Base-by-base conservation (phyloP, 1,140 invertebrate genomes). In the Calliopsis andreniformis region DNA sequence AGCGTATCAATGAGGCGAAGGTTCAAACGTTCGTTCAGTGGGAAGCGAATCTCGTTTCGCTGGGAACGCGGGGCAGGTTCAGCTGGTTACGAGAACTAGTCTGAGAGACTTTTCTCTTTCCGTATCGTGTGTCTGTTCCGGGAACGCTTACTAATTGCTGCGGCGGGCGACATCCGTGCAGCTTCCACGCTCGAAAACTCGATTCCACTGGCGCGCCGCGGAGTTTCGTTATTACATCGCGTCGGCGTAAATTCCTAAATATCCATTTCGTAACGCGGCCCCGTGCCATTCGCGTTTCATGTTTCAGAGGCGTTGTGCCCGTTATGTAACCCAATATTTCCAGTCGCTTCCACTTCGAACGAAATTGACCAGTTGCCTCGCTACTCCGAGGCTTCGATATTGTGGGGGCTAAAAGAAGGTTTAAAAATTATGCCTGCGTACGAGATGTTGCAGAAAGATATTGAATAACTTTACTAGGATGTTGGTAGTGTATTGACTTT, bases 111-210 rank as follows among this genome's bases (percentile, higher is more conserved):
- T 58, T 78, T 72, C 64, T 75, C 76, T 61, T 75, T 77, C 69
- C 55, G 75, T 58, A 71, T 71, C 62, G n/a, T 25, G 64, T 78
- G 39, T 76, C 66, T 56, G 68, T 75, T 81, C 79, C 63, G 67
- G 63, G 82, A 79, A 75, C 64, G 73, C 73, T 76, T 79, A 75
- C 55, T 28, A 51, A 58, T 63, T 51, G 62, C 70, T 59, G 55
- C 30, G 32, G 45, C 45, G 16, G 18, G 35, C 66, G 66, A 68
- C 51, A 47, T 43, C 43, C 28, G 28, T 51, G 51, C 32, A 6
- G n/a, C 64, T 61, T 69, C 32, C 35, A 53, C 45, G 55, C 18
- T 42, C 72, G 71, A 62, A 71, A 71, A 62, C 69, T 39, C 56
- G 20, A 61, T 70, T 61, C 30, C 56, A 7, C 42, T 25, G 14